phyloP scores from a whole-genome alignment of 2,113 vertebrate species.

The Cathartes aura region DNA sequence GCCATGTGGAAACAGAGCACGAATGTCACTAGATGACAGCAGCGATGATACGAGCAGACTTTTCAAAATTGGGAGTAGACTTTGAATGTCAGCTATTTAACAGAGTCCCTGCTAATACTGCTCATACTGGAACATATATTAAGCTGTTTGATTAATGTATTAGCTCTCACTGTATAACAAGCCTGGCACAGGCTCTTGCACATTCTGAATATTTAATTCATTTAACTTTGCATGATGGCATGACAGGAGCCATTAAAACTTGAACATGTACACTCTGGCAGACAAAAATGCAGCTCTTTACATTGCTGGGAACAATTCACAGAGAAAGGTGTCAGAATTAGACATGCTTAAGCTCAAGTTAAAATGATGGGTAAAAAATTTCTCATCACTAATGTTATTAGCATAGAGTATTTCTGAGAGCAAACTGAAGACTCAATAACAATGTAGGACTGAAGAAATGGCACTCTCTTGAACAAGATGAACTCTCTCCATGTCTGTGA shows the following conservation, averaged over 20 bases:
- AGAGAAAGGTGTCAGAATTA: slow-evolving; percentile 9
- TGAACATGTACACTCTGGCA: neutral
- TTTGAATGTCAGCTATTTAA: slow-evolving; percentile 47
- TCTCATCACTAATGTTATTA: neutral
- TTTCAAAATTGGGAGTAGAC: slow-evolving; percentile 28
- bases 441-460: neutral
- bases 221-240: slow-evolving; percentile 39
- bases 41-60: neutral
- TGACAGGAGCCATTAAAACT: slow-evolving; percentile 32
- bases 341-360: neutral
- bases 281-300: slow-evolving; percentile 3
- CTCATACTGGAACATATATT: slow-evolving; percentile 21
- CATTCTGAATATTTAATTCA: slow-evolving; percentile 46
- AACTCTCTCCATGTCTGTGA: neutral
- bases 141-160: slow-evolving; percentile 56
- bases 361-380: slow-evolving; percentile 7
- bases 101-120: neutral
- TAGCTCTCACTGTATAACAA: slow-evolving; percentile 31
- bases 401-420: neutral
- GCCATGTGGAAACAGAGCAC: neutral
- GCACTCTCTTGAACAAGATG: neutral
- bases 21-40: slow-evolving; percentile 15
- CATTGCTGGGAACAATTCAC: neutral
- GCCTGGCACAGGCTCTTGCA: neutral
- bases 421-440: neutral